Conservation (phyloP, 2,888 invertebrate species). For the Seladonia tumulorum region DNA sequence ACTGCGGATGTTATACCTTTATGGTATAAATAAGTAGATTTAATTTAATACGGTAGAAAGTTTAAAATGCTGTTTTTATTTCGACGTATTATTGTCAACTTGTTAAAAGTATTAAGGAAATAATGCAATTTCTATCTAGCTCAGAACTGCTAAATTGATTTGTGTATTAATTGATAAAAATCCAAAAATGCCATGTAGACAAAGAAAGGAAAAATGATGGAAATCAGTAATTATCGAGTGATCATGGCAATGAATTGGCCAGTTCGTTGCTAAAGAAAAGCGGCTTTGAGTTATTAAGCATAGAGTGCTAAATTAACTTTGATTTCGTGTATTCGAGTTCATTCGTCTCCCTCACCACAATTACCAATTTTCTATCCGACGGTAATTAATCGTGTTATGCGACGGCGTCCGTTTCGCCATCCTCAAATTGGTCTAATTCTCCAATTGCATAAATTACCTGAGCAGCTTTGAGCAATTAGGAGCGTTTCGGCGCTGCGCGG, state of each 20-base stretch:
- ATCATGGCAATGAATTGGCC: not conserved
- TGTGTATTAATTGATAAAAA: too few relatives aligned
- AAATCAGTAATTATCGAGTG: not conserved
- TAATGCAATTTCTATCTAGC: too few relatives aligned
- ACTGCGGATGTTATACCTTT: too few relatives aligned
- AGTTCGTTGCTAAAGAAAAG: not conserved
- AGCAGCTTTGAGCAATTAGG: constrained; percentile 51
- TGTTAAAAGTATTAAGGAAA: too few relatives aligned
- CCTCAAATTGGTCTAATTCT: constrained; percentile 42
- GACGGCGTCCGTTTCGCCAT: not conserved
- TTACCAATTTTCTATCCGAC: constrained; percentile 20
- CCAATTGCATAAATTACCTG: constrained; percentile 46
- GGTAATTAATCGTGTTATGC: constrained; percentile 55
- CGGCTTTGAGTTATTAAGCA: not conserved
- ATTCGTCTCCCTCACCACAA: constrained; percentile 1
- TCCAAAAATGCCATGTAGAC: not conserved
- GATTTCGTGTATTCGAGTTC: not conserved
- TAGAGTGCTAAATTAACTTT: not conserved
- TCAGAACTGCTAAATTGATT: too few relatives aligned
- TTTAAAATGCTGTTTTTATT: too few relatives aligned
- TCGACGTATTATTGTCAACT: too few relatives aligned
- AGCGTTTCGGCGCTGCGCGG: constrained; percentile 31
- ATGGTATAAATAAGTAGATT: too few relatives aligned
- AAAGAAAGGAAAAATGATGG: not conserved
- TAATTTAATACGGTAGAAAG: too few relatives aligned